These are phyloP conservation scores for Apodemia zela DNA, from an alignment of 2,888 invertebrate genomes.

Conservation along the genomic window DNA sequence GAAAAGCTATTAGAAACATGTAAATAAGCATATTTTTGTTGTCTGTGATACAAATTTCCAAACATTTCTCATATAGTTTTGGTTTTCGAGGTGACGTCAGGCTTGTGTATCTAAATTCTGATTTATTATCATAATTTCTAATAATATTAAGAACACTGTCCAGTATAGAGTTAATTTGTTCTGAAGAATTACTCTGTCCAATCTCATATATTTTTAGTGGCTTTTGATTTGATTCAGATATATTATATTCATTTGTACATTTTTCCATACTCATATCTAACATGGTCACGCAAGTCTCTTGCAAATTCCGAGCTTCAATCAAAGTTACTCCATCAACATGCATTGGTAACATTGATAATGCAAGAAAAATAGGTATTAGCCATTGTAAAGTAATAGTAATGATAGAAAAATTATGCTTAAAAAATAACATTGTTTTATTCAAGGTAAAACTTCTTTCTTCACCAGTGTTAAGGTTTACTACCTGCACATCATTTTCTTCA, in stretches of 20 bases:
- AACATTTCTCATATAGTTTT: slow-evolving; percentile 48
- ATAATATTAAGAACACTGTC: slow-evolving; percentile 57
- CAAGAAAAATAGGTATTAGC: slow-evolving; percentile 56
- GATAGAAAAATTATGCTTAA: slow-evolving; percentile 53
- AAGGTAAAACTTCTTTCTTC: slow-evolving; percentile 30
- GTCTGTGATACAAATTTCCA: slow-evolving; percentile 61
- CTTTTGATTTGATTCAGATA: slow-evolving; percentile 27
- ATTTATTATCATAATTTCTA: slow-evolving; percentile 47
- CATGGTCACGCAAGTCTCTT: slow-evolving; percentile 54
- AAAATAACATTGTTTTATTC: slow-evolving; percentile 39
- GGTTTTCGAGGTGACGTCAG: slow-evolving; percentile 44
- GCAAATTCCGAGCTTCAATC: slow-evolving; percentile 40
- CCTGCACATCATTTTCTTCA: slow-evolving; percentile 49
- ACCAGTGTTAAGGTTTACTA: slow-evolving; percentile 37
- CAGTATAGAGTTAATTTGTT: slow-evolving; percentile 47
- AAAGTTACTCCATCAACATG: slow-evolving; percentile 49
- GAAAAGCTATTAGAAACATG: slow-evolving; percentile 54
- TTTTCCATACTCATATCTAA: slow-evolving; percentile 47
- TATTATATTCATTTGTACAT: slow-evolving; percentile 41
- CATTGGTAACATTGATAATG: slow-evolving; percentile 61
- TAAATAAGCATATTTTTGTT: slow-evolving; percentile 58
- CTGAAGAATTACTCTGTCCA: slow-evolving; percentile 36
- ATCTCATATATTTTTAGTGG: slow-evolving; percentile 41
- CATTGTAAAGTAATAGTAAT: slow-evolving; percentile 59
- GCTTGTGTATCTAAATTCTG: slow-evolving; percentile 40